Percentiles rank a stretch among this genome's conserved stretches.
These are phyloP conservation scores for Octonoba sinensis DNA, from an alignment of 2,888 invertebrate genomes.

Conservation along the genomic window DNA sequence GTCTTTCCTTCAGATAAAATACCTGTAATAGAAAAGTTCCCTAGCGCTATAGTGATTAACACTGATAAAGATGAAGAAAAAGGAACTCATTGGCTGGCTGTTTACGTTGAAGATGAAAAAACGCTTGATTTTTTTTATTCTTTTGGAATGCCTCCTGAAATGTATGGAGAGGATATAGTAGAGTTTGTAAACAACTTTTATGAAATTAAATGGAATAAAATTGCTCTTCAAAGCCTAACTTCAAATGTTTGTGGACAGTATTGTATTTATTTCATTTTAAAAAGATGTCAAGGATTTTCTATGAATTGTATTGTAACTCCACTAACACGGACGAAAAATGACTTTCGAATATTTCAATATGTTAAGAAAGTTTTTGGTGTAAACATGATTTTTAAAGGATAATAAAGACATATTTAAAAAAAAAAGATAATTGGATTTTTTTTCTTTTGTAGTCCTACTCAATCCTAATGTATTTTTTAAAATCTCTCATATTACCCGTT, in stretches of 20 bases:
- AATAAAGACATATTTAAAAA: neutral
- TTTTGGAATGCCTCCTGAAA: slow-evolving; percentile 33
- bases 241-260: slow-evolving; percentile 41
- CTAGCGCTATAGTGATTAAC: slow-evolving; percentile 23
- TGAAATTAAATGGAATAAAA: slow-evolving; percentile 8
- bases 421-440: neutral
- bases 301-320: slow-evolving; percentile 13
- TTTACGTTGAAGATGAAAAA: slow-evolving; percentile 17
- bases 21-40: neutral
- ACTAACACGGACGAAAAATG: slow-evolving; percentile 15
- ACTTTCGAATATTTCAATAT: slow-evolving; percentile 12
- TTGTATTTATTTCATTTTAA: slow-evolving; percentile 34
- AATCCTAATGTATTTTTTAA: too few species aligned
- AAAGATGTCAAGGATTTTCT: slow-evolving; percentile 19
- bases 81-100: slow-evolving; percentile 46
- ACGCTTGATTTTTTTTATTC: slow-evolving; percentile 37
- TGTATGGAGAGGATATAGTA: neutral
- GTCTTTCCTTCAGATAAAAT: slow-evolving; percentile 25
- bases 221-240: slow-evolving; percentile 11
- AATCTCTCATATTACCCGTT: too few species aligned
- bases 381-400: slow-evolving; percentile 17
- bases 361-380: slow-evolving; percentile 26
- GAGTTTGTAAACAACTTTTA: neutral
- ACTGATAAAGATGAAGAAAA: slow-evolving; percentile 1
- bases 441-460: too few species aligned